Evolutionary conservation across 2,888 invertebrate species (phyloP).

Genomic region (Amphipoea oculea): DNA sequence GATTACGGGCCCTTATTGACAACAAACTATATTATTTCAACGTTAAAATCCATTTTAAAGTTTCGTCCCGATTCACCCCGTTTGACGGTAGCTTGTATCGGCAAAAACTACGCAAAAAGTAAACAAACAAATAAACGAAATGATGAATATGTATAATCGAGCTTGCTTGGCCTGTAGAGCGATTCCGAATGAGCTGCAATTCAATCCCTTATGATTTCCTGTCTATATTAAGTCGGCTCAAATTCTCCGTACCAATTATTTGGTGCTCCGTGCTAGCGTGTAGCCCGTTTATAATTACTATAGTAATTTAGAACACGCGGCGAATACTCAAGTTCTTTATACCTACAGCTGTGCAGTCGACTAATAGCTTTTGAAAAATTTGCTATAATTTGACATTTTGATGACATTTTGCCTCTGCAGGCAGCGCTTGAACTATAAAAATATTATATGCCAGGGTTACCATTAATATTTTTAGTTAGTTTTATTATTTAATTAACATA

Average conservation of each 20-base stretch:
- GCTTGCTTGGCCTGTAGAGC: constrained; percentile 24
- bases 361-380: background rate
- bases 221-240: constrained; percentile 64
- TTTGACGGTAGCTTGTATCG: background rate
- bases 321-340: constrained; percentile 15
- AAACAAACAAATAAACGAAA: constrained; percentile 42
- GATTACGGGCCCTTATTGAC: no score
- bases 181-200: constrained; percentile 62
- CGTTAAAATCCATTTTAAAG: no score
- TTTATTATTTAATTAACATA: no score
- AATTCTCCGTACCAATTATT: constrained; percentile 67
- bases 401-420: constrained; percentile 26
- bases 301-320: constrained; percentile 39
- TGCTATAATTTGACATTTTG: constrained; percentile 32
- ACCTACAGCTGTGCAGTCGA: background rate
- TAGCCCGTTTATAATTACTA: constrained; percentile 43
- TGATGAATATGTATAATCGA: constrained; percentile 21
- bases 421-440: background rate
- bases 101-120: constrained; percentile 3
- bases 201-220: constrained; percentile 75
- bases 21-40: no score
- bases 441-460: background rate
- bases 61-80: no score
- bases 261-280: constrained; percentile 41
- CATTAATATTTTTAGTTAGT: background rate